Evolutionary conservation across 2,797 vertebrate species (phyloP).

Genomic region (Cyprinella venusta): DNA sequence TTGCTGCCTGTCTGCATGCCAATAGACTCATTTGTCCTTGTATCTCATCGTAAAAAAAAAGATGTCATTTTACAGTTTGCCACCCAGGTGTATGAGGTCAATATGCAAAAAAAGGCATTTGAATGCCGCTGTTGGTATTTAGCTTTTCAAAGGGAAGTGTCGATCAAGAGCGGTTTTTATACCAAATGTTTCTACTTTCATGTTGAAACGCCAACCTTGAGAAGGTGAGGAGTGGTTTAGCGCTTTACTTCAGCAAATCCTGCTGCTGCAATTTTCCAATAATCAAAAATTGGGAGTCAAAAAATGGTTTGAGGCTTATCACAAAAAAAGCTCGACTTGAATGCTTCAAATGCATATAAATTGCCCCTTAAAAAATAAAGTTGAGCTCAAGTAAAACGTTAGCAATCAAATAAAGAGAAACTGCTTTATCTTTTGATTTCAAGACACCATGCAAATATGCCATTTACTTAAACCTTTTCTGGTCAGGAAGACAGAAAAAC

Average conservation of each 20-base stretch:
- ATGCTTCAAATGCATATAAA: background rate
- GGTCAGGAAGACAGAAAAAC: background rate
- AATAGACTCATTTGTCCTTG: conserved; percentile 8
- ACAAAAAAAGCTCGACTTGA: background rate
- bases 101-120: conserved; percentile 52
- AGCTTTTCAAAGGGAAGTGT: conserved; percentile 36
- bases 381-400: background rate
- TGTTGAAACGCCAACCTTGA: conserved; percentile 24
- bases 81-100: conserved; percentile 17
- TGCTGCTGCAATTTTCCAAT: background rate
- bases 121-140: conserved; percentile 49
- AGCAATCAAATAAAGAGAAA: too few relatives aligned
- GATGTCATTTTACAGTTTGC: conserved; percentile 19
- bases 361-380: background rate
- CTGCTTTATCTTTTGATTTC: background rate
- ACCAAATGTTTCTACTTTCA: background rate
- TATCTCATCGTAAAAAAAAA: background rate
- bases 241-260: background rate
- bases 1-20: conserved; percentile 5
- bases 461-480: background rate
- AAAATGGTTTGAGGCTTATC: background rate
- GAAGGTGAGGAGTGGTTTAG: background rate
- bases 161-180: conserved; percentile 12
- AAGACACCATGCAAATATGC: background rate
- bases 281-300: background rate